Conservation (phyloP, 2,113 vertebrate genomes). For the Oryzias javanicus region DNA sequence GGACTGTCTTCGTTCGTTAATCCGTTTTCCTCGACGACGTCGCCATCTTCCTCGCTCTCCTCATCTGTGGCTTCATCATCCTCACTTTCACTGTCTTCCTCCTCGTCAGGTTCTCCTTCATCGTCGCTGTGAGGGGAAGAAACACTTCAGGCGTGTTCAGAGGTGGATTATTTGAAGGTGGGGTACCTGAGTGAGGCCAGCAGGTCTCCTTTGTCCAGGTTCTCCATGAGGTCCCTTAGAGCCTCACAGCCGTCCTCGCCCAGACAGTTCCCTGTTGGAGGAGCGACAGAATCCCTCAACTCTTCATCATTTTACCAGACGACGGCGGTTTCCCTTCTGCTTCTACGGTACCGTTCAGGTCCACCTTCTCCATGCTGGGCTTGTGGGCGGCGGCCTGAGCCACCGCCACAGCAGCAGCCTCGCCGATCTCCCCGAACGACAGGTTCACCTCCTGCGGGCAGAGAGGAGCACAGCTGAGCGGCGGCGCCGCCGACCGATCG, state of each 20-base stretch:
- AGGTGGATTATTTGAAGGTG: not conserved
- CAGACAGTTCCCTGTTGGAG: slow-evolving; percentile 83
- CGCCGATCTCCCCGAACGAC: slow-evolving; percentile 92
- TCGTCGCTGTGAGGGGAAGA: slow-evolving; percentile 65
- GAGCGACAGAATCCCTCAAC: not conserved
- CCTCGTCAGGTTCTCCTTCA: slow-evolving; percentile 75
- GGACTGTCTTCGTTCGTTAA: slow-evolving; percentile 50
- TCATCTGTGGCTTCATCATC: slow-evolving; percentile 20
- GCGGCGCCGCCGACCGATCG: not conserved
- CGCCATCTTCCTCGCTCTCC: slow-evolving; percentile 19
- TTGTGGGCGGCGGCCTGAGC: slow-evolving; percentile 84
- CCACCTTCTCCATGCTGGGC: slow-evolving; percentile 84
- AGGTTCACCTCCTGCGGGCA: slow-evolving; percentile 88
- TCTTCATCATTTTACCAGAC: not conserved
- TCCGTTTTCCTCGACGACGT: slow-evolving; percentile 46
- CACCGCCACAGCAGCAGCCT: slow-evolving; percentile 85
- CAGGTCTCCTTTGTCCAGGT: slow-evolving; percentile 82
- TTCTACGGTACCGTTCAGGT: slow-evolving; percentile 85
- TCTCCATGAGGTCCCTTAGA: slow-evolving; percentile 83
- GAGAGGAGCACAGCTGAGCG: not conserved
- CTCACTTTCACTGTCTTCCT: slow-evolving; percentile 13
- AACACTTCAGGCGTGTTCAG: not conserved
- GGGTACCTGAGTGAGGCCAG: slow-evolving; percentile 85
- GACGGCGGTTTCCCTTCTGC: too few species aligned
- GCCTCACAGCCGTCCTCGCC: slow-evolving; percentile 91